A percentile compares a stretch with the other conserved stretches of the same genome.
phyloP scores from a whole-genome alignment of 2,113 vertebrate species.

The Trinectes maculatus region DNA sequence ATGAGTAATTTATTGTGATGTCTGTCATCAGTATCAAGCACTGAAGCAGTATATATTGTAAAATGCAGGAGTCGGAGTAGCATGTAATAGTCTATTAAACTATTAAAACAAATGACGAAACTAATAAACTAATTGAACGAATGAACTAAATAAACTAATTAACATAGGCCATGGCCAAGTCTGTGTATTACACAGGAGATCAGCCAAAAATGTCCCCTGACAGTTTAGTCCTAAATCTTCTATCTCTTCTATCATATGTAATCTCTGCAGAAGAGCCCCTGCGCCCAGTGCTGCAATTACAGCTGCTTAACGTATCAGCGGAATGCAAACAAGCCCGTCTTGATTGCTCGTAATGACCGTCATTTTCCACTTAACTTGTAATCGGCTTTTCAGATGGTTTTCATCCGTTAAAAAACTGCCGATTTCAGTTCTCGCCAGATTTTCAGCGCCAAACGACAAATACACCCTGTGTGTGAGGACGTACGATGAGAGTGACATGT shows the following conservation, averaged over 20 bases:
- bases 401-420: conserved; percentile 31
- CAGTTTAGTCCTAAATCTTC: conserved; percentile 44
- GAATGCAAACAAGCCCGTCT: conserved; percentile 68
- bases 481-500: not conserved
- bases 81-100: not conserved
- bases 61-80: not conserved
- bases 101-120: not conserved
- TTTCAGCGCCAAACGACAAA: conserved; percentile 28
- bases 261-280: conserved; percentile 57
- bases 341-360: conserved; percentile 75
- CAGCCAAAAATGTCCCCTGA: conserved; percentile 36
- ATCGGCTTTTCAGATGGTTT: conserved; percentile 67
- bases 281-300: conserved; percentile 64
- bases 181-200: conserved; percentile 8
- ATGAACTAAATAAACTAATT: not conserved
- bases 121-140: not conserved
- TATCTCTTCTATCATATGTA: conserved; percentile 39
- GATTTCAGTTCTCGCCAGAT: conserved; percentile 16
- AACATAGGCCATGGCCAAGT: not conserved
- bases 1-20: not conserved
- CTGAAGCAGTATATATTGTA: not conserved
- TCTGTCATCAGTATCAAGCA: not conserved
- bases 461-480: conserved; percentile 7
- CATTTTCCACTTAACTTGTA: conserved; percentile 76
- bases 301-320: conserved; percentile 68